A percentile compares a stretch with the other conserved stretches of the same genome.
phyloP scores from a whole-genome alignment of 1,140 invertebrate species.

The Elymnias hypermnestra region DNA sequence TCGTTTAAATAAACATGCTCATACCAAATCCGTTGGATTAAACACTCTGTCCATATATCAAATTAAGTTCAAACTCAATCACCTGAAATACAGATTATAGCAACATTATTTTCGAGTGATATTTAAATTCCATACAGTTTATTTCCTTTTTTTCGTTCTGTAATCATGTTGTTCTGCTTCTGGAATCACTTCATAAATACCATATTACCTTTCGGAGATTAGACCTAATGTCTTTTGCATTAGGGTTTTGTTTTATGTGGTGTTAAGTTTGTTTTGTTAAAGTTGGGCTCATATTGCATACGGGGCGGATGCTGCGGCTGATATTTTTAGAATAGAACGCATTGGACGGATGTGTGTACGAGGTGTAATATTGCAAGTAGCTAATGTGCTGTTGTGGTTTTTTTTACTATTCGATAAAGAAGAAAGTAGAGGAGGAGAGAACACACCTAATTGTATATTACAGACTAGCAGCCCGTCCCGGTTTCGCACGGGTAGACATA shows the following conservation, averaged over 20 bases:
- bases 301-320: constrained; percentile 37
- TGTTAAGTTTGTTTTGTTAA: constrained; percentile 26
- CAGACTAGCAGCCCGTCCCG: too few relatives aligned
- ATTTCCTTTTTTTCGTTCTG: constrained; percentile 37
- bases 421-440: too few relatives aligned
- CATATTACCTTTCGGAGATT: constrained; percentile 14
- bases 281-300: constrained; percentile 34
- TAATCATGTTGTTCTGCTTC: constrained; percentile 48
- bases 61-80: constrained; percentile 22
- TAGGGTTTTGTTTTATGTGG: constrained; percentile 25
- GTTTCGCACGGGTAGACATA: too few relatives aligned
- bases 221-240: constrained; percentile 15
- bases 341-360: constrained; percentile 34
- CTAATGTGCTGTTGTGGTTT: constrained; percentile 5
- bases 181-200: constrained; percentile 40
- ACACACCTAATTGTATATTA: too few relatives aligned
- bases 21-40: constrained; percentile 8
- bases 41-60: constrained; percentile 8
- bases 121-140: constrained; percentile 52
- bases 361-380: constrained; percentile 38
- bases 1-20: constrained; percentile 36
- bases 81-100: constrained; percentile 23
- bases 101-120: constrained; percentile 47
- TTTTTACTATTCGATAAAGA: too few relatives aligned
- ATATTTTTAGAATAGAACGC: constrained; percentile 40